These are phyloP conservation scores for Oreonectes daqikongensis DNA, from an alignment of 2,797 vertebrate species.

Conservation along the genomic window DNA sequence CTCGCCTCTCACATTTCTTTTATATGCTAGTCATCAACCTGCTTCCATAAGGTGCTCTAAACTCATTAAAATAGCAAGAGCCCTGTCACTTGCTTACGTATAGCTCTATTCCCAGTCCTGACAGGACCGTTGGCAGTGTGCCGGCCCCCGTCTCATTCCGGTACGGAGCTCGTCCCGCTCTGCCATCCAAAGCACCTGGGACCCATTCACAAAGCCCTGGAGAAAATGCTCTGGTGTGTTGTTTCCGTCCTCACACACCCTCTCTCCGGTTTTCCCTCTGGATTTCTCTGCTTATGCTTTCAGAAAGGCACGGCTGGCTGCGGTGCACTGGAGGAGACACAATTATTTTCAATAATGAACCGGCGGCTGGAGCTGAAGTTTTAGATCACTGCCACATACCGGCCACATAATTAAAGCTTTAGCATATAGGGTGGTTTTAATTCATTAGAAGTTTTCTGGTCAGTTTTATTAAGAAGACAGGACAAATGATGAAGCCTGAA, in stretches of 20 bases:
- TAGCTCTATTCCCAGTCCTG: constrained; percentile 37
- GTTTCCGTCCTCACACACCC: constrained; percentile 2
- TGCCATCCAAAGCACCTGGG: constrained; percentile 17
- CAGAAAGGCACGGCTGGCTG: background rate
- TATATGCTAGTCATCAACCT: constrained; percentile 37
- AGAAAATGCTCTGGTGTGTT: background rate
- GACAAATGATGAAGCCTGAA: constrained; percentile 38
- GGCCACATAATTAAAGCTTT: constrained; percentile 57
- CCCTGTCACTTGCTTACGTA: constrained; percentile 45
- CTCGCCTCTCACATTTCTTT: constrained; percentile 32
- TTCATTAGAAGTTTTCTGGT: constrained; percentile 45
- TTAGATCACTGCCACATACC: constrained; percentile 52
- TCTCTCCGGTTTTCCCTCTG: background rate
- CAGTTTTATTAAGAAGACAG: constrained; percentile 43
- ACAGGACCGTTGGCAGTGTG: constrained; percentile 59
- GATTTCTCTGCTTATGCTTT: background rate
- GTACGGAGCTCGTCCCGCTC: background rate
- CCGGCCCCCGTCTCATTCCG: constrained; percentile 22
- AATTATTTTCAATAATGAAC: constrained; percentile 61
- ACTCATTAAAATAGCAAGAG: constrained; percentile 13
- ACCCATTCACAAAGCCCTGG: background rate
- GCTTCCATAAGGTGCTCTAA: constrained; percentile 15
- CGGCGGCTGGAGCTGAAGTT: constrained; percentile 42
- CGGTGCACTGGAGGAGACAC: constrained; percentile 29
- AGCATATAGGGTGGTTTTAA: constrained; percentile 46